Evolutionary conservation across 2,888 invertebrate species (phyloP).

Genomic region (Idaea straminata): DNA sequence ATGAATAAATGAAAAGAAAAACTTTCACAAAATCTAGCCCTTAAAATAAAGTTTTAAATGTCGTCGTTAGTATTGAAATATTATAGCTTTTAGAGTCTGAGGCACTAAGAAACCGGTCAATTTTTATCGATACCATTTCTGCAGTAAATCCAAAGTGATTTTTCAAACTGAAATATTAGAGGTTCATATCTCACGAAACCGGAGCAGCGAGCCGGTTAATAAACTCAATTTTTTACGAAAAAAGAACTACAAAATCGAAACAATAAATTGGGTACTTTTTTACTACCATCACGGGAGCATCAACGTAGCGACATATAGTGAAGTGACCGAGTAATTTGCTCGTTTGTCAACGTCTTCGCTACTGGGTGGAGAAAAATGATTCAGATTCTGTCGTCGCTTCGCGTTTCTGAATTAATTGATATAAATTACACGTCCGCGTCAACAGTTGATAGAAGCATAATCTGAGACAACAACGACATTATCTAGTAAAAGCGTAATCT

Average conservation of each 20-base stretch:
- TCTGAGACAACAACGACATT: slow-evolving; percentile 51
- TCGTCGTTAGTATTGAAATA: slow-evolving; percentile 33
- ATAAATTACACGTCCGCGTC: slow-evolving; percentile 65
- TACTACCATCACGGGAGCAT: slow-evolving; percentile 17
- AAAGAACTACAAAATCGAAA: slow-evolving; percentile 33
- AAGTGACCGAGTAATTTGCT: slow-evolving; percentile 71
- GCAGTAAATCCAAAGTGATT: slow-evolving; percentile 65
- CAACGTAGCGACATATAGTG: slow-evolving; percentile 48
- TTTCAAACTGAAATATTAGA: slow-evolving; percentile 66
- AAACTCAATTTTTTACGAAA: slow-evolving; percentile 50
- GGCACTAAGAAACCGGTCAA: slow-evolving; percentile 49
- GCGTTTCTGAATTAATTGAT: slow-evolving; percentile 73
- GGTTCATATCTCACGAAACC: slow-evolving; percentile 56
- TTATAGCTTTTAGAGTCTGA: slow-evolving; percentile 35
- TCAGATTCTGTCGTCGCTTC: slow-evolving; percentile 69
- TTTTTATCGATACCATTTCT: slow-evolving; percentile 63
- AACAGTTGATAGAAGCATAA: slow-evolving; percentile 52
- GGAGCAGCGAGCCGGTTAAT: slow-evolving; percentile 48
- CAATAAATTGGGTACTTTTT: slow-evolving; percentile 32
- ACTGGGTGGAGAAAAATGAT: slow-evolving; percentile 71
- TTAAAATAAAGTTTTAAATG: slow-evolving; percentile 33
- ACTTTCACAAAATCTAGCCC: slow-evolving; percentile 20
- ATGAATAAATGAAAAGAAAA: no score
- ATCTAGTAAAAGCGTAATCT: slow-evolving; percentile 51
- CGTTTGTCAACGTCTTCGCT: slow-evolving; percentile 73